Percentiles rank a stretch among this genome's conserved stretches.
Evolutionary conservation across 2,797 vertebrate genomes (phyloP).

Genomic region (Xiphorhynchus erythropygius): DNA sequence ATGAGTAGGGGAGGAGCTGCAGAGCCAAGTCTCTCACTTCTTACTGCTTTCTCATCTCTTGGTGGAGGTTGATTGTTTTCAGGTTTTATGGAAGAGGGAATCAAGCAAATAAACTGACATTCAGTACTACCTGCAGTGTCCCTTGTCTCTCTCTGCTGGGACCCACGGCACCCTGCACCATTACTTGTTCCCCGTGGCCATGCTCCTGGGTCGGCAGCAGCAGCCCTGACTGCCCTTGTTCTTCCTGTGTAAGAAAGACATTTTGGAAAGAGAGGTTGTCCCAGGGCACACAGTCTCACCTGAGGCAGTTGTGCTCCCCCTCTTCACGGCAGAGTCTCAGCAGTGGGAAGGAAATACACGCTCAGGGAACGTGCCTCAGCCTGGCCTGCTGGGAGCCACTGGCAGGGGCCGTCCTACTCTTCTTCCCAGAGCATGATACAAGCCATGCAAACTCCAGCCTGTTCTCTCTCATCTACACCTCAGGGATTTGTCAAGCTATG

Average conservation of each 20-base stretch:
- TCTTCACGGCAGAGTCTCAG: accelerated
- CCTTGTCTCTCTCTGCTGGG: background rate
- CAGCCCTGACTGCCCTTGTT: background rate
- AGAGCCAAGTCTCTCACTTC: background rate
- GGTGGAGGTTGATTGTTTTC: background rate
- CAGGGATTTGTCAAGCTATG: background rate
- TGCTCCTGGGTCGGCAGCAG: background rate
- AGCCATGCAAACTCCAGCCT: background rate
- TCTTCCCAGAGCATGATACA: background rate
- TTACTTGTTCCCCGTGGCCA: background rate
- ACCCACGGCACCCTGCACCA: accelerated
- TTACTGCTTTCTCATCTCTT: slow-evolving; percentile 21
- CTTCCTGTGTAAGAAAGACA: background rate
- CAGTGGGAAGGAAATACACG: background rate
- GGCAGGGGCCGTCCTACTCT: background rate
- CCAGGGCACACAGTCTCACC: accelerated
- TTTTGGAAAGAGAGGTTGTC: background rate
- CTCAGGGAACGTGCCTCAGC: background rate
- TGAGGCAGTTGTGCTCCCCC: background rate
- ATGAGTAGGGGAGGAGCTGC: background rate
- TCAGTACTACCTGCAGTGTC: background rate
- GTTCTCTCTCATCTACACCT: background rate
- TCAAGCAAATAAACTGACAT: slow-evolving; percentile 49
- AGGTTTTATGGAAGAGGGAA: background rate
- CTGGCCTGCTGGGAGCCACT: background rate